Percentiles rank a stretch among this genome's conserved stretches.
Evolutionary conservation across 2,113 vertebrate species (phyloP).

Genomic region (Paedocypris sp.): DNA sequence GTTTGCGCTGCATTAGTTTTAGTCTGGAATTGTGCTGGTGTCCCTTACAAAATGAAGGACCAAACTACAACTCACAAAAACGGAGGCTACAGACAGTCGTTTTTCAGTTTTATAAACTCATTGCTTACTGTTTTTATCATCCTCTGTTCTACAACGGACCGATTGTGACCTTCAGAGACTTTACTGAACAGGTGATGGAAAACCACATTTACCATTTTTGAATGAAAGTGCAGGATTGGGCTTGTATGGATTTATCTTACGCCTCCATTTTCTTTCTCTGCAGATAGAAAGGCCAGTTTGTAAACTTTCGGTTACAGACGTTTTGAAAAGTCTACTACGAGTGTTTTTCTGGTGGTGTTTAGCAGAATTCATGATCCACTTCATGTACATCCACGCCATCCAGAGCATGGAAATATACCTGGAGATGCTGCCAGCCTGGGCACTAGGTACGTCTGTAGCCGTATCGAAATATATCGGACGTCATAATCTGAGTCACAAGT

Average conservation of each 20-base stretch:
- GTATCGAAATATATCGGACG: background rate
- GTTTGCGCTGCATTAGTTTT: conserved; percentile 85
- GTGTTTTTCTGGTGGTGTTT: conserved; percentile 81
- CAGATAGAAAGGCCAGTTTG: conserved; percentile 66
- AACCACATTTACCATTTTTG: background rate
- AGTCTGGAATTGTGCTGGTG: conserved; percentile 76
- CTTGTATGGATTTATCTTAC: background rate
- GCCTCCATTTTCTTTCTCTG: background rate
- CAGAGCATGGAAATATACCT: conserved; percentile 72
- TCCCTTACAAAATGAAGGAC: conserved; percentile 35
- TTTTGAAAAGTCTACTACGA: conserved; percentile 57
- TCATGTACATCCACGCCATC: conserved; percentile 88
- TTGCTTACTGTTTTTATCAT: conserved; percentile 88
- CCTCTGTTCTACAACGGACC: conserved; percentile 92
- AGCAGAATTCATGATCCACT: conserved; percentile 80
- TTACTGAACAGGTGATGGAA: conserved; percentile 68
- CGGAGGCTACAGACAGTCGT: background rate
- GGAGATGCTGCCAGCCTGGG: conserved; percentile 75
- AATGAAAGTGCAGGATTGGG: background rate
- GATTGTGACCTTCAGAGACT: conserved; percentile 75
- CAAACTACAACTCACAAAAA: too few species aligned
- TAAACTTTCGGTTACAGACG: conserved; percentile 35
- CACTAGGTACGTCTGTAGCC: conserved; percentile 67
- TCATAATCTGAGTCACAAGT: background rate
- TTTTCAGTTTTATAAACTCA: conserved; percentile 67